Base-by-base conservation (phyloP, 2,797 vertebrate species). In the Cryptoblepharus egeriae region DNA sequence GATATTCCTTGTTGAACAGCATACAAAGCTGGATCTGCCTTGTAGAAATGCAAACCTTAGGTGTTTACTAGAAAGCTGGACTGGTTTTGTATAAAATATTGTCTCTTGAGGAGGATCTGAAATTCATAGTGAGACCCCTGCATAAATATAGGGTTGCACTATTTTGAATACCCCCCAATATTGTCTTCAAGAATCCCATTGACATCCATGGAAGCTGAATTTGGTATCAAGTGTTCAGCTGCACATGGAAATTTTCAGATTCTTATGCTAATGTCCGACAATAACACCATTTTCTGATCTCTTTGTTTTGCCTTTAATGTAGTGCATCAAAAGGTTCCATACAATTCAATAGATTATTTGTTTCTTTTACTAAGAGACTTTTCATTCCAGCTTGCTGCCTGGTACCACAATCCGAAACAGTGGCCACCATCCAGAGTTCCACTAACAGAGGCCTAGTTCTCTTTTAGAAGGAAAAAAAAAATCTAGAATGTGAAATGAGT, bases 331-430 rank as follows among this genome's bases (percentile, higher is more conserved):
- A 87, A 74, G 69, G 58, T 30, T 72, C 32, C 64, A 45, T 79
- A 22, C 15, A 69, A n/a, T 78, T 85, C 45, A 55, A 76, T 76
- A 55, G n/a, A 78, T 85, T 87, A 82, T 71, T 89, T 60, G 65
- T 84, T 91, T 85, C 81, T 63, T 39, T 22, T 64, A 42, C 30
- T 57, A 64, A 71, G 77, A 83, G 68, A 39, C 30, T 64, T 70
- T 39, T 77, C 60, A 64, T 45, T 71, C 45, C 69, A 63, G 8
- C 42, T 60, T 73, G 35, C 49, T 65, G 68, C 45, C 69, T 78
- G 68, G 69, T 78, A 83, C 68, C 20, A 39, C n/a, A 55, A 52
- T 55, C 60, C 26, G 26, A 72, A 82, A 61, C 32, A 64, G 75
- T 32, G 67, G 45, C 45, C 72, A 69, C 69, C 49, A 32, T 72